Conservation (phyloP, 2,888 invertebrate species). For the Mechanitis messenoides region DNA sequence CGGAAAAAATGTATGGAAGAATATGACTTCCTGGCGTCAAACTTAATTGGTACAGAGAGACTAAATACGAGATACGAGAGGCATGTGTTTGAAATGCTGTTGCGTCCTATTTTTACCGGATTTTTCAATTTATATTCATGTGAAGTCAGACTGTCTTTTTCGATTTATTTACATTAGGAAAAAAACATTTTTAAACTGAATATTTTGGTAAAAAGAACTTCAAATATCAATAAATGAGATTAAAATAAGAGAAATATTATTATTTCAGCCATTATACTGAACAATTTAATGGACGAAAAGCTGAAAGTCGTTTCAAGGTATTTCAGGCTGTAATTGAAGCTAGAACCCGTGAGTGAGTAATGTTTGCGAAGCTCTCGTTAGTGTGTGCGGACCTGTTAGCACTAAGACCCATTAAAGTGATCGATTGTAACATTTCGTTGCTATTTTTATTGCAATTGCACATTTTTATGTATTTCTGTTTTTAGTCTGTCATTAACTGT, state of each 20-base stretch:
- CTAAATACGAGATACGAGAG: not conserved
- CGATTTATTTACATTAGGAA: not conserved
- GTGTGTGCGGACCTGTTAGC: slow-evolving; percentile 13
- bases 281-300: not conserved
- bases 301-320: not conserved
- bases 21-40: not conserved
- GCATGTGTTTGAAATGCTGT: not conserved
- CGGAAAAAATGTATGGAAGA: not conserved
- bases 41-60: not conserved
- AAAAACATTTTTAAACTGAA: not conserved
- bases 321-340: not conserved
- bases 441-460: not conserved
- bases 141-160: not conserved
- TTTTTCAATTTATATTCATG: slow-evolving; percentile 4
- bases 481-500: too few relatives aligned
- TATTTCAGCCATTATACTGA: not conserved
- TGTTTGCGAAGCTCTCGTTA: slow-evolving; percentile 7
- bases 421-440: not conserved
- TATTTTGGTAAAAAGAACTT: too few relatives aligned
- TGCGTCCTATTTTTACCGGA: slow-evolving; percentile 1
- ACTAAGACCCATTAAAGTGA: slow-evolving; percentile 1
- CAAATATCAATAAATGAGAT: not conserved
- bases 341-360: not conserved
- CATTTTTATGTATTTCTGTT: not conserved
- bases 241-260: not conserved